These are phyloP conservation scores for Fragum sueziense DNA, from an alignment of 2,888 invertebrate species.

Conservation along the genomic window DNA sequence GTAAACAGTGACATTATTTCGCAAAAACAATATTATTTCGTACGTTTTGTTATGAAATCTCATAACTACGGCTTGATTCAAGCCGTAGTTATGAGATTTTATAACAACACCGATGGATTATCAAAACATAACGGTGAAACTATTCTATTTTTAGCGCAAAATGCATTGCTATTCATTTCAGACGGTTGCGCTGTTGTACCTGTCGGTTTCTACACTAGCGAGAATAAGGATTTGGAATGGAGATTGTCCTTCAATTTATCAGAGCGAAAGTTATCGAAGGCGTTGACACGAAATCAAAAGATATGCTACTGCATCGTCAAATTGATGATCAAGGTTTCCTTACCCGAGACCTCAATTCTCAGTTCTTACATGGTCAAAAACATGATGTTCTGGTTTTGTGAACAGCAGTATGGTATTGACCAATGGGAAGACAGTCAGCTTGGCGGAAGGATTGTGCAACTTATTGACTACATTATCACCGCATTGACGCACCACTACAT, in stretches of 20 bases:
- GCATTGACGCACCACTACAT: constrained; percentile 46
- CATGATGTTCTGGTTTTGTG: constrained; percentile 62
- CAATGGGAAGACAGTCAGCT: constrained; percentile 43
- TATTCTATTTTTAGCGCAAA: too few species aligned
- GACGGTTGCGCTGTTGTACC: constrained; percentile 53
- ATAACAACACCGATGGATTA: too few species aligned
- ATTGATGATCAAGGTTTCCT: constrained; percentile 44
- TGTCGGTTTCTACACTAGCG: constrained; percentile 46
- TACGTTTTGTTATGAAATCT: too few species aligned
- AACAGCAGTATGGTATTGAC: constrained; percentile 41
- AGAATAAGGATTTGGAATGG: constrained; percentile 51
- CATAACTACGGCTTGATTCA: too few species aligned
- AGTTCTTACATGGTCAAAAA: constrained; percentile 61
- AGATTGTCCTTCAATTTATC: constrained; percentile 51
- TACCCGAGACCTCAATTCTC: constrained; percentile 37
- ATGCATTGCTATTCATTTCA: too few species aligned
- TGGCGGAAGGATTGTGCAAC: constrained; percentile 45
- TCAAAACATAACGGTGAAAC: too few species aligned
- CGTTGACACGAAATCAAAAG: constrained; percentile 33
- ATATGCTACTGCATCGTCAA: constrained; percentile 57
- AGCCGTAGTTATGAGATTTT: too few species aligned
- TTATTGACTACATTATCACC: constrained; percentile 52
- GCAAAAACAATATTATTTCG: too few species aligned
- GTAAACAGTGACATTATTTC: too few species aligned
- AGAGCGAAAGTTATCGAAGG: constrained; percentile 46